These are phyloP conservation scores for Steromphala cineraria DNA, from an alignment of 2,888 invertebrate genomes.

Conservation along the genomic window DNA sequence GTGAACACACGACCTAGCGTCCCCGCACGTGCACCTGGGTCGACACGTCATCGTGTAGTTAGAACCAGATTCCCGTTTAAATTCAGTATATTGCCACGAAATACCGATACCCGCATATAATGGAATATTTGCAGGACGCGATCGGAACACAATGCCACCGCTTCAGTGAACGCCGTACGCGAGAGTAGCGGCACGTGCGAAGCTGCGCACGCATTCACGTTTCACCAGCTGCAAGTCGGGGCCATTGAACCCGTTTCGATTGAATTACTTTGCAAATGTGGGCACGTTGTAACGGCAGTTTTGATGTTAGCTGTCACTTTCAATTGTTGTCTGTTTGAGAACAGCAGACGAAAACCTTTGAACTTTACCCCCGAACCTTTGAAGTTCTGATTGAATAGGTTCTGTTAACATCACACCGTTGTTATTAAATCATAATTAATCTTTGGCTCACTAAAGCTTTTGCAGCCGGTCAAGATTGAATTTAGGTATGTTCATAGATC, in stretches of 20 bases:
- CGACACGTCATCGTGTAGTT: not conserved
- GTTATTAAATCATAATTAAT: too few species aligned
- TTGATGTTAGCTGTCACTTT: not conserved
- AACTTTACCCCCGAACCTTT: too few species aligned
- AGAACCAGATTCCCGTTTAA: too few species aligned
- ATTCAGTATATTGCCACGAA: too few species aligned
- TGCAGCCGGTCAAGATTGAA: too few species aligned
- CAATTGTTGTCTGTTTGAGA: too few species aligned
- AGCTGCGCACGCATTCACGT: not conserved
- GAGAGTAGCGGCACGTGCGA: not conserved
- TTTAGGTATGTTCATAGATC: too few species aligned
- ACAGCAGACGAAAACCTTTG: too few species aligned
- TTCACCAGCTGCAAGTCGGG: not conserved
- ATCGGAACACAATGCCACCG: not conserved
- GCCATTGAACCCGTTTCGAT: not conserved
- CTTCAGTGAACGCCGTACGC: not conserved
- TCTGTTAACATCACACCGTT: too few species aligned
- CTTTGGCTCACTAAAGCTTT: too few species aligned
- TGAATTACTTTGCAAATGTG: not conserved
- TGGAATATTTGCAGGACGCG: not conserved
- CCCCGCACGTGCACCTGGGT: conserved; percentile 2
- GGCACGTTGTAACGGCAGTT: not conserved
- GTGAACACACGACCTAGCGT: not conserved
- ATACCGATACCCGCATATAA: not conserved
- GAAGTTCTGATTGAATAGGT: too few species aligned